Percentiles rank a stretch among this genome's conserved stretches.
Conservation (phyloP, 1,140 invertebrate species). For the Anoplolepis gracilipes region DNA sequence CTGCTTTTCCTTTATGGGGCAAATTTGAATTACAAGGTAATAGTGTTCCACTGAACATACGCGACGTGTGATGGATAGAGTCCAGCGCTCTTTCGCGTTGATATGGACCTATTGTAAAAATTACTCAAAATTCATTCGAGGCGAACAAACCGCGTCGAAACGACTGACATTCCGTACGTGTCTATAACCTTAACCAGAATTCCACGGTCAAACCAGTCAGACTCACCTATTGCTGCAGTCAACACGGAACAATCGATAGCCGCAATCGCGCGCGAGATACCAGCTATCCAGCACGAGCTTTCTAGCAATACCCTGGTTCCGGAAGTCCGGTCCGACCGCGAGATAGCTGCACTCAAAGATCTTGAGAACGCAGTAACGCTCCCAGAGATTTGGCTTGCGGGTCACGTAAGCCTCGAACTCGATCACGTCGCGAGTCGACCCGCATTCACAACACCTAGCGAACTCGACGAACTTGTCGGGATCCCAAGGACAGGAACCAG, state of each 20-base stretch:
- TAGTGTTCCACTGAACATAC: not conserved
- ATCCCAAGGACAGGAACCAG: conserved; percentile 75
- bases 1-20: not conserved
- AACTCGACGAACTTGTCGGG: conserved; percentile 74
- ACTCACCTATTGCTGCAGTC: conserved; percentile 82
- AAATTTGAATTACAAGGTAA: conserved; percentile 35
- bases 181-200: conserved; percentile 13
- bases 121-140: conserved; percentile 21
- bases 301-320: conserved; percentile 78
- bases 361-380: conserved; percentile 77
- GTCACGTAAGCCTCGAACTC: conserved; percentile 82
- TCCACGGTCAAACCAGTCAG: conserved; percentile 7
- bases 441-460: conserved; percentile 74
- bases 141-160: conserved; percentile 1
- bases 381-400: conserved; percentile 79
- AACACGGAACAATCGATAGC: conserved; percentile 81
- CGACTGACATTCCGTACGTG: conserved; percentile 3
- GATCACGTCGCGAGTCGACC: conserved; percentile 75
- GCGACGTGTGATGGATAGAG: not conserved
- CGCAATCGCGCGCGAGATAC: conserved; percentile 81
- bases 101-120: conserved; percentile 9
- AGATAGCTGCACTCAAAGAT: conserved; percentile 84
- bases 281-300: conserved; percentile 82
- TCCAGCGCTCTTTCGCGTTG: conserved; percentile 6
- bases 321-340: conserved; percentile 79